A percentile compares a stretch with the other conserved stretches of the same genome.
phyloP scores from a whole-genome alignment of 2,113 vertebrate species.

The Tachycineta bicolor region DNA sequence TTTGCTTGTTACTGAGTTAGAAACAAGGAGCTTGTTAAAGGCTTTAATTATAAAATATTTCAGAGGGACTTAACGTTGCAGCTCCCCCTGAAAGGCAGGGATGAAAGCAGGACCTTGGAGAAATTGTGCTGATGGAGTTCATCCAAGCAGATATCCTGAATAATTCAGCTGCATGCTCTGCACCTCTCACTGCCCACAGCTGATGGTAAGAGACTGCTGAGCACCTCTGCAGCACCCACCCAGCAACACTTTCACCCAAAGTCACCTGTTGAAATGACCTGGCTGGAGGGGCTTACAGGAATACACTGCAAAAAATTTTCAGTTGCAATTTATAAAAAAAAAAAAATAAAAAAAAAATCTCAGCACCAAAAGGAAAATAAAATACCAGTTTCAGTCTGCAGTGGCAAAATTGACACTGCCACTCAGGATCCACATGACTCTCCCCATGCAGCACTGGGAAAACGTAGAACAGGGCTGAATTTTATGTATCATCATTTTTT shows the following conservation, averaged over 20 bases:
- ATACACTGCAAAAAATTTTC: neutral
- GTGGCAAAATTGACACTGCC: neutral
- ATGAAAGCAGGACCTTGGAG: neutral
- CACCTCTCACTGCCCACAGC: neutral
- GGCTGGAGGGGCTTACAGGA: neutral
- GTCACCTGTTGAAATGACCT: neutral
- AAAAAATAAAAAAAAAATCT: neutral
- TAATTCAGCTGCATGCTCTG: neutral
- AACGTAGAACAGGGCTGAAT: neutral
- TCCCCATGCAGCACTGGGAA: neutral
- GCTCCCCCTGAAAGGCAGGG: neutral
- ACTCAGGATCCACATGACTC: neutral
- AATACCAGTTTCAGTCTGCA: neutral
- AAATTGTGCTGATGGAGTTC: neutral
- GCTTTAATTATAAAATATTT: conserved; percentile 21
- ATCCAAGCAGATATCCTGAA: neutral
- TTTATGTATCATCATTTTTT: neutral
- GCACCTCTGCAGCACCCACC: neutral
- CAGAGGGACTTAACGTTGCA: neutral
- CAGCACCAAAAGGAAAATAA: neutral
- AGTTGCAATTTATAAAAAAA: neutral
- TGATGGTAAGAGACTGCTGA: neutral
- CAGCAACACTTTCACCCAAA: neutral
- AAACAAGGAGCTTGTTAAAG: neutral
- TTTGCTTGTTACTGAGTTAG: neutral